Evolutionary conservation across 2,888 invertebrate species (phyloP).

Genomic region (Odontomyia ornata): DNA sequence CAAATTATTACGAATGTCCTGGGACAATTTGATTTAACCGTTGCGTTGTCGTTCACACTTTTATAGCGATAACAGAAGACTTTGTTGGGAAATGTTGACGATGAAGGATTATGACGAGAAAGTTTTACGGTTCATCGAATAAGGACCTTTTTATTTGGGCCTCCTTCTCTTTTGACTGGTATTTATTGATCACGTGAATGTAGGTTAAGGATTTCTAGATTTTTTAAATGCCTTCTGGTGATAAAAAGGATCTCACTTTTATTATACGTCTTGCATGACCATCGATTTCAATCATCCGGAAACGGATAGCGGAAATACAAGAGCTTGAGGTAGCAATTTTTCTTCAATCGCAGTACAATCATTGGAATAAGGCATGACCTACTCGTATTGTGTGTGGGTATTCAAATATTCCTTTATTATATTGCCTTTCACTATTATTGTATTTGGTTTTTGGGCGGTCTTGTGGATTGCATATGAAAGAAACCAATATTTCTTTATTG

Average conservation of each 20-base stretch:
- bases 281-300: background rate
- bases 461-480: too few relatives aligned
- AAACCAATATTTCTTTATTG: background rate
- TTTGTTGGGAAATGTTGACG: background rate
- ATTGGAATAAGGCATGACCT: too few relatives aligned
- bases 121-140: background rate
- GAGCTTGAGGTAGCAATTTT: background rate
- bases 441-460: too few relatives aligned
- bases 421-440: too few relatives aligned
- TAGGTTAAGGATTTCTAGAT: constrained; percentile 1
- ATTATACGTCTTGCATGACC: background rate
- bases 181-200: background rate
- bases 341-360: background rate
- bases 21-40: constrained; percentile 23
- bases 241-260: background rate
- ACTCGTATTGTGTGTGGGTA: too few relatives aligned
- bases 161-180: too few relatives aligned
- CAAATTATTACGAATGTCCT: constrained; percentile 30
- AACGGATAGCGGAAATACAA: background rate
- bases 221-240: constrained; percentile 5
- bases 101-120: constrained; percentile 1
- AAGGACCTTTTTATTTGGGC: background rate
- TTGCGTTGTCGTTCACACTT: constrained; percentile 8
- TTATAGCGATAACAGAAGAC: background rate
- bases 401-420: too few relatives aligned